Percentiles rank a stretch among this genome's conserved stretches.
Evolutionary conservation across 30 jellyfish, hydroid and myxozoan genomes (phyloP).

Genomic region (Rhopilema esculentum): DNA sequence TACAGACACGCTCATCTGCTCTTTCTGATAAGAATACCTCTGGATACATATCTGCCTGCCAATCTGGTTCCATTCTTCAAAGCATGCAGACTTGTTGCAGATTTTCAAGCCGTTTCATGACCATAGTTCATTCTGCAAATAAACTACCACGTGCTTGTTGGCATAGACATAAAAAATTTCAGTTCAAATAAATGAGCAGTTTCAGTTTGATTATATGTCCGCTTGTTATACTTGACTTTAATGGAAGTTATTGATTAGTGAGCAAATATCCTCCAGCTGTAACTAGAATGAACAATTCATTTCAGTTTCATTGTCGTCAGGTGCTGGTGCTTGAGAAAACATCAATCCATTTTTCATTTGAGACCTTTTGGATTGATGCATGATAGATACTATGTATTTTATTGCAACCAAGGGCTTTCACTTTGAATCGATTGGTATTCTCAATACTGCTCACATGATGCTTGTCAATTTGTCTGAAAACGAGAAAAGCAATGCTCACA

Average conservation of each 20-base stretch:
- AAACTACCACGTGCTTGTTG: neutral
- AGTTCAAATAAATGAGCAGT: neutral
- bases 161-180: neutral
- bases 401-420: no score
- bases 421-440: no score
- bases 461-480: no score
- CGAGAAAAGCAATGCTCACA: no score
- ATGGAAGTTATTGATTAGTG: neutral
- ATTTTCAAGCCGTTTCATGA: neutral
- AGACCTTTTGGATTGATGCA: no score
- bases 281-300: neutral
- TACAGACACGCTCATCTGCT: neutral
- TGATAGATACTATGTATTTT: no score
- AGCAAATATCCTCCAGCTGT: conserved; percentile 1
- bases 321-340: conserved; percentile 24
- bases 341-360: neutral
- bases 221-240: neutral
- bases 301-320: neutral
- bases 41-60: conserved; percentile 1
- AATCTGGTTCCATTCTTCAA: conserved; percentile 1
- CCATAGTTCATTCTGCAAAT: neutral
- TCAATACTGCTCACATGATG: no score
- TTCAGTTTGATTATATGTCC: no score
- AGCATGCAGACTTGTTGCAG: neutral
- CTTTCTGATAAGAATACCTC: neutral